Base-by-base conservation (phyloP, 1,140 invertebrate genomes). In the Charaxes varanes region DNA sequence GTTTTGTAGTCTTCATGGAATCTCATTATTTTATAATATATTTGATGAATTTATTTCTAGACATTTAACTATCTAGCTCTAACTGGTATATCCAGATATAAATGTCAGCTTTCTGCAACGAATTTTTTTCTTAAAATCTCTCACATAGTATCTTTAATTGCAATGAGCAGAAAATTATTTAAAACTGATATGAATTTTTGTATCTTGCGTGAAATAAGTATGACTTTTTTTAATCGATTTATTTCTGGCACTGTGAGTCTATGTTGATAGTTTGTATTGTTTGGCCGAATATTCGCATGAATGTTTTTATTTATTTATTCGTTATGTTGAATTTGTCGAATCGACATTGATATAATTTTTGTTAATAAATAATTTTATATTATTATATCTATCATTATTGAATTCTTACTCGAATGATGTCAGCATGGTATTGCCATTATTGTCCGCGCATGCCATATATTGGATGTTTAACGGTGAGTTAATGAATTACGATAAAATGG, bases 331-430 rank as follows among this genome's bases (percentile, higher is more conserved):
- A 71, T 68, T 38, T 71, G 69, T 79, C 77, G 64, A 72, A 54
- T 63, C 66, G 62, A 71, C 68, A 61, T 65, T 76, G 69, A 53
- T 65, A 64, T 49, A 63, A 64, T 69, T 72, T 83, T 83, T 81
- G 71, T 76, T 78, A 71, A 79, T 79, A 81, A 83, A 83, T 73
- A 78, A 65, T 73, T 73, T 76, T 78, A 62, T 69, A 77, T 73
- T 62, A 71, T 64, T 49, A 37, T 63, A 57, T 61, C 51, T 72
- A 63, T 80, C 60, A 72, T 72, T 81, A 70, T 47, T 76, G 52
- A 74, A 66, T 65, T 68, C 35, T 62, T 56, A 67, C 43, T 69
- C 62, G 72, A 80, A 80, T 81, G 67, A 80, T 83, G 74, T 81
- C 77, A 80, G 79, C 77, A 83, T 81, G 79, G 56, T 77, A 67